Evolutionary conservation across 2,888 invertebrate species (phyloP), one percentile per base, ranked within the genome.

Genomic region (Clepsis dumicolana): DNA sequence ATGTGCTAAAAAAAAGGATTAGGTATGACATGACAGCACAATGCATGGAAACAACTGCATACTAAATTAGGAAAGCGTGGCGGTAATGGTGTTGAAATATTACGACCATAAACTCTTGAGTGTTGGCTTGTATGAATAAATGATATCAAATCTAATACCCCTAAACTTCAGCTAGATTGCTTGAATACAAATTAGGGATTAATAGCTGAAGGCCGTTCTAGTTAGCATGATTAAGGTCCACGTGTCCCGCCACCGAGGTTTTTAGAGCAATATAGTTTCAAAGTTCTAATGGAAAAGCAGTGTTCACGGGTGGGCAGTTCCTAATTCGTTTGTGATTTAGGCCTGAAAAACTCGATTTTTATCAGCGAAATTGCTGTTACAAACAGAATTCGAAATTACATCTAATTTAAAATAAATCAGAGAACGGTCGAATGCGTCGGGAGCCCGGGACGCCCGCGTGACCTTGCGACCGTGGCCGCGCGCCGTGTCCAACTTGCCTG

Each of bases 171-270:
- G 16, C 61, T 38, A 63, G 38, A 48, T 53, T 52, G 68, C 68
- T 44, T 64, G 64, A 59, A 64, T 68, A 64, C 52, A 68, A 68
- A 68, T 68, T 52, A 68, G 57, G 41, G 32, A 53, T 68, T 50
- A 68, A 64, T 68, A 53, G 44, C 52, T 48, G 29, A 61, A 62
- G 41, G 32, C 48, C 4, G 44, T 27, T 27, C 35, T 62, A 62
- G 18, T 24, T 35, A 2, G 16, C 21, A 8, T 21, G 24, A 57
- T n/a, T n/a, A 38, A 32, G 18, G 18, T 38, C 18, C 48, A 48
- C 48, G 48, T 48, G 21, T 48, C 48, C 21, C 44, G 38, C 16
- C 16, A 44, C 41, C 16, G 4, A 48, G 18, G 48, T 48, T 21
- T 21, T 21, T 48, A 21, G 48, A 48, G 48, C 48, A 41, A 16